These are phyloP conservation scores for Aphis gossypii DNA, from an alignment of 1,140 invertebrate genomes.

Conservation along the genomic window DNA sequence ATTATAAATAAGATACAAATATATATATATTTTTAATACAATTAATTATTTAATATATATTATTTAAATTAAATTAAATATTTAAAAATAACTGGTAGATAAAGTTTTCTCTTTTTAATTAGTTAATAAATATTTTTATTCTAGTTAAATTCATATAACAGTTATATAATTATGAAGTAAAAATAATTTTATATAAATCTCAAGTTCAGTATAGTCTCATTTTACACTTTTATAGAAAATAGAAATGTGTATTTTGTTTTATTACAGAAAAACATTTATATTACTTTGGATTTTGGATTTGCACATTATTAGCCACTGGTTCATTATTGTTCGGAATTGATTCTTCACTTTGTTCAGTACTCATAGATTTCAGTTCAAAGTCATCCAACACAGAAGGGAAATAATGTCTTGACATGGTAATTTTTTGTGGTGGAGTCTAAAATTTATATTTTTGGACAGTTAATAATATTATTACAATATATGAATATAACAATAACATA, in stretches of 20 bases:
- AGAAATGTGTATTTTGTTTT: neutral
- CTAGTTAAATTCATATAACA: no score
- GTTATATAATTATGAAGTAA: no score
- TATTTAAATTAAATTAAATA: no score
- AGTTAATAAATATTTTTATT: no score
- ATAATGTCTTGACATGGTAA: constrained; percentile 48
- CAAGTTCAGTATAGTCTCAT: no score
- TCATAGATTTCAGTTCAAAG: neutral
- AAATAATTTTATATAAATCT: no score
- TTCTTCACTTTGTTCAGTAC: neutral
- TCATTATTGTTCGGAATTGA: neutral
- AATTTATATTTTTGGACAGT: neutral
- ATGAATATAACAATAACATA: neutral
- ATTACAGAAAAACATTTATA: neutral
- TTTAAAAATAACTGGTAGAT: no score
- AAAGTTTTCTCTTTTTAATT: no score
- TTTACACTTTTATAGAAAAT: no score
- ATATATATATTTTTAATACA: no score
- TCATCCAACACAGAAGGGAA: constrained; percentile 52
- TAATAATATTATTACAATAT: neutral
- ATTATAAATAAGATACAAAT: no score
- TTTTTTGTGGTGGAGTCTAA: constrained; percentile 51
- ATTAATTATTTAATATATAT: no score
- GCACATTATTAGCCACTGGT: neutral
- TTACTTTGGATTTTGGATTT: neutral